Conservation (phyloP, 2,888 invertebrate genomes). For the Diploptera punctata region DNA sequence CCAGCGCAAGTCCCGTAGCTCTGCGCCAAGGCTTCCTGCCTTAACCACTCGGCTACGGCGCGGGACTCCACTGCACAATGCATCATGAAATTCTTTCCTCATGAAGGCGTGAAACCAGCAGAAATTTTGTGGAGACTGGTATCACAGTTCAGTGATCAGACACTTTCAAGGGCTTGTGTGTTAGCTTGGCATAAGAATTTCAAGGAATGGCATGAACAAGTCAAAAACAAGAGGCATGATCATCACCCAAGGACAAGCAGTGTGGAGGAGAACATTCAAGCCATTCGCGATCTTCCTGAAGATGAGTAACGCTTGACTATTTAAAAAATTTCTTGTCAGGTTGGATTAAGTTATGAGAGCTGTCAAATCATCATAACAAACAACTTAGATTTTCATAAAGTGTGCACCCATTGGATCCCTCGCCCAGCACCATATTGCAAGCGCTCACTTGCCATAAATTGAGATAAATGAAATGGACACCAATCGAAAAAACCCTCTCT, state of each 20-base stretch:
- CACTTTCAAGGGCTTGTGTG: not conserved
- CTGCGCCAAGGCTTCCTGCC: no score
- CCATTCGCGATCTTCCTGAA: not conserved
- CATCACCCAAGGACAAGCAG: not conserved
- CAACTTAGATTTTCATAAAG: not conserved
- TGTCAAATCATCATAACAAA: not conserved
- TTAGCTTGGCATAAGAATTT: not conserved
- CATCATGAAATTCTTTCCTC: no score
- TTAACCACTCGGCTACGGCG: no score
- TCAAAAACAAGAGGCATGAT: constrained; percentile 6
- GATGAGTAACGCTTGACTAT: not conserved
- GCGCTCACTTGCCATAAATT: no score
- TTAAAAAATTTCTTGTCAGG: not conserved
- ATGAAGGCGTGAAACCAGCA: no score
- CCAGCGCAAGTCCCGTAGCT: no score
- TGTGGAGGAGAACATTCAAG: not conserved
- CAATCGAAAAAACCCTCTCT: no score
- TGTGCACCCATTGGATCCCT: not conserved
- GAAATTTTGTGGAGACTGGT: not conserved
- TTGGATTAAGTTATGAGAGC: not conserved
- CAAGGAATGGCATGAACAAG: not conserved
- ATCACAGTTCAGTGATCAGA: constrained; percentile 1
- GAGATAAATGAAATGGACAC: no score
- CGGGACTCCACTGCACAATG: no score
- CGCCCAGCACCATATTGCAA: no score